Evolutionary conservation across 2,888 invertebrate species (phyloP).

Genomic region (Malacosoma neustria): DNA sequence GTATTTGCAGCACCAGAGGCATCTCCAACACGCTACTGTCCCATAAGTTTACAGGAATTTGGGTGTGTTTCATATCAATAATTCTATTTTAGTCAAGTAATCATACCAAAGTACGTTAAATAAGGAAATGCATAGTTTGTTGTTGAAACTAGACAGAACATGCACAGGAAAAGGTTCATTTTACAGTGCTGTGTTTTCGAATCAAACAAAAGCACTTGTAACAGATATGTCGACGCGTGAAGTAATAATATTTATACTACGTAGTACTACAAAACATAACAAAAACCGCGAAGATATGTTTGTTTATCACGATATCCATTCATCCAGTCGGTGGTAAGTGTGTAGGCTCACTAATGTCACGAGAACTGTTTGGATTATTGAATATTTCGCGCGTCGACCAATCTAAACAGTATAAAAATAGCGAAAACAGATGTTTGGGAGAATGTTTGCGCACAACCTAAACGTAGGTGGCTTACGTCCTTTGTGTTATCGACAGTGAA

Average conservation of each 20-base stretch:
- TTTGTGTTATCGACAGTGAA: too few species aligned
- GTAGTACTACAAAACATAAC: conserved; percentile 14
- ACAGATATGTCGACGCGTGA: not conserved
- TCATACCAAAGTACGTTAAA: too few species aligned
- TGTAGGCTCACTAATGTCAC: conserved; percentile 28
- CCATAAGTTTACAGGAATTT: too few species aligned
- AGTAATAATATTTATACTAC: not conserved
- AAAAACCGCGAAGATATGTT: conserved; percentile 2
- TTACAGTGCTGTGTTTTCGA: too few species aligned
- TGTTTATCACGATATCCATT: conserved; percentile 11
- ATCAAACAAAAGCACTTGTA: not conserved
- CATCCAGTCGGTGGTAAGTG: conserved; percentile 24
- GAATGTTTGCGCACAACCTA: conserved; percentile 23
- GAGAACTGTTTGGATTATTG: conserved; percentile 20
- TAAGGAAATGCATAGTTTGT: too few species aligned
- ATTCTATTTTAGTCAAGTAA: too few species aligned
- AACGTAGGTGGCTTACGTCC: conserved; percentile 17
- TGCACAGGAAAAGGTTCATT: too few species aligned
- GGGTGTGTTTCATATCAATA: too few species aligned
- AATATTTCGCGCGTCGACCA: conserved; percentile 24
- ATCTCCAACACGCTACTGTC: too few species aligned
- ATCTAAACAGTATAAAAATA: conserved; percentile 33
- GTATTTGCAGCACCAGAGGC: too few species aligned
- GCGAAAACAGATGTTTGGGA: conserved; percentile 46
- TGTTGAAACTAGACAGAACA: too few species aligned